A percentile compares a stretch with the other conserved stretches of the same genome.
Evolutionary conservation across 2,113 vertebrate species (phyloP).

Genomic region (Hassar affinis): DNA sequence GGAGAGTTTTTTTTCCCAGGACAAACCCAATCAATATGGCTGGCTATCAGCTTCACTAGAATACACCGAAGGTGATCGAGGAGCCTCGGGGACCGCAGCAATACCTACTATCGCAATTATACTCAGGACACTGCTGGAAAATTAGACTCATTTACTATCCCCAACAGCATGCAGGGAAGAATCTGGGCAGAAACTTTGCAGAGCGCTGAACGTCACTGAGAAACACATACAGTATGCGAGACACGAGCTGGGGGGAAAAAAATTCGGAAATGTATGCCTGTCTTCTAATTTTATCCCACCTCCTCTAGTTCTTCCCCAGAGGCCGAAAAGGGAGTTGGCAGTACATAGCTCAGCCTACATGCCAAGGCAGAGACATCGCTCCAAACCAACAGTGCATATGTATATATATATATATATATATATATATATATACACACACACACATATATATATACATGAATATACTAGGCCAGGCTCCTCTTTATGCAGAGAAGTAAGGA

Average conservation of each 20-base stretch:
- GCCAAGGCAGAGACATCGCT: slow-evolving; percentile 40
- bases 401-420: neutral
- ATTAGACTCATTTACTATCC: slow-evolving; percentile 35
- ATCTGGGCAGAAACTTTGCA: neutral
- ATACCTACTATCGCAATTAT: slow-evolving; percentile 34
- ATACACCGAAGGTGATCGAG: slow-evolving; percentile 32
- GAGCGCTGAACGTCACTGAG: slow-evolving; percentile 3
- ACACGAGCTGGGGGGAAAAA: neutral
- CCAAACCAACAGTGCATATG: neutral
- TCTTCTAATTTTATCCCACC: slow-evolving; percentile 55
- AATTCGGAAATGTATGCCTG: slow-evolving; percentile 44
- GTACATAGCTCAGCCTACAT: slow-evolving; percentile 42
- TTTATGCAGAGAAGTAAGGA: neutral
- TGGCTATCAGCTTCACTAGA: slow-evolving; percentile 43
- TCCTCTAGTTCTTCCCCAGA: slow-evolving; percentile 49
- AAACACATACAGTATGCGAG: neutral
- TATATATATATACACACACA: neutral
- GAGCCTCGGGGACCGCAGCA: slow-evolving; percentile 20
- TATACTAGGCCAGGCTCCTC: neutral
- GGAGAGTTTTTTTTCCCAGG: slow-evolving; percentile 37
- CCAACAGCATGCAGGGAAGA: neutral
- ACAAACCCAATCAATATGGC: slow-evolving; percentile 46
- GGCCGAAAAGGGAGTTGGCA: slow-evolving; percentile 48
- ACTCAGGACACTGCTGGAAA: slow-evolving; percentile 30
- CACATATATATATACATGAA: neutral